Conservation (phyloP, 2,113 vertebrate species). For the Leucopsar rothschildi region DNA sequence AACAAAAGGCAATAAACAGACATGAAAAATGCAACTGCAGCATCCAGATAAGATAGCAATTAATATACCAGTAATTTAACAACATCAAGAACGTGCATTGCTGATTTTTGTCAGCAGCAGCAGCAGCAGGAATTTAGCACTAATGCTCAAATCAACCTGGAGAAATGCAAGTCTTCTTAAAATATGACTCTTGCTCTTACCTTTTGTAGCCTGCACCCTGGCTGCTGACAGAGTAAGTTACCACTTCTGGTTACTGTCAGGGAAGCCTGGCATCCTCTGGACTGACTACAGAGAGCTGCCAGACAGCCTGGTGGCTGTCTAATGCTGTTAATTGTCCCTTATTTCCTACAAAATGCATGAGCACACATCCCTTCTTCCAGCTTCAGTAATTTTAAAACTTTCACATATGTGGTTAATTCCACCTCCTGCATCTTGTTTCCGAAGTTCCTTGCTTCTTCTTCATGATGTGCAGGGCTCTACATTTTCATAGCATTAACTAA, state of each 20-base stretch:
- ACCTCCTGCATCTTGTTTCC: background rate
- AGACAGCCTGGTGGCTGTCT: background rate
- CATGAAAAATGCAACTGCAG: slow-evolving; percentile 14
- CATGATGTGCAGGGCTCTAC: background rate
- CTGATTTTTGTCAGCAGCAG: background rate
- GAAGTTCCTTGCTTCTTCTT: background rate
- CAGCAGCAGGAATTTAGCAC: slow-evolving; percentile 17
- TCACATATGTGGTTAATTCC: background rate
- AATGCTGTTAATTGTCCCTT: background rate
- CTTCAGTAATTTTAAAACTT: background rate
- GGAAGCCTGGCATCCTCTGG: background rate
- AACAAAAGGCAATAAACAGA: slow-evolving; percentile 42
- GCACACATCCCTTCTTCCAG: background rate
- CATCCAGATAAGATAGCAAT: slow-evolving; percentile 26
- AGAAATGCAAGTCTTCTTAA: background rate
- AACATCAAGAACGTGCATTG: background rate
- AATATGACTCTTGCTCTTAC: background rate
- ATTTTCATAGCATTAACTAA: background rate
- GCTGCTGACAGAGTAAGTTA: background rate
- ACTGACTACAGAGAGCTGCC: background rate
- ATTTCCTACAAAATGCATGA: background rate
- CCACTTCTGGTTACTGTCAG: background rate
- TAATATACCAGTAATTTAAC: slow-evolving; percentile 8
- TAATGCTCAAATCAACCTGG: background rate
- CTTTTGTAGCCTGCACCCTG: slow-evolving; percentile 13